phyloP scores from a whole-genome alignment of 2,888 invertebrate species.

The Scaptomyza flava region DNA sequence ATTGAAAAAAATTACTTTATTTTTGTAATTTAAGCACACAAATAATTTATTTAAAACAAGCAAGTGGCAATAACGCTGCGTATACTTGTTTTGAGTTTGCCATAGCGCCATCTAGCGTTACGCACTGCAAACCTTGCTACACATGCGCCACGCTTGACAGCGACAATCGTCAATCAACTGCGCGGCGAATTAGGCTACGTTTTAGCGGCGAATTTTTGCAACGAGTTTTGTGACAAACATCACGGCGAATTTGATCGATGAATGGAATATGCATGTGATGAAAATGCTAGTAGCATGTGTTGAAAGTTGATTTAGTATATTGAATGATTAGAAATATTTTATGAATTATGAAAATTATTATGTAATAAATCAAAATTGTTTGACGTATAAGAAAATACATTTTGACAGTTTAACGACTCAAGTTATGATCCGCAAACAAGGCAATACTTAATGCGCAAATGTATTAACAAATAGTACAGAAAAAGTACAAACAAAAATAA shows the following conservation, averaged over 20 bases:
- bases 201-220: not conserved
- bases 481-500: no score
- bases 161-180: constrained; percentile 7
- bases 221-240: not conserved
- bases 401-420: constrained; percentile 37
- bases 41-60: constrained; percentile 9
- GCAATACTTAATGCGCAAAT: constrained; percentile 29
- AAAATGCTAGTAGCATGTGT: not conserved
- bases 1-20: constrained; percentile 32
- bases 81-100: constrained; percentile 32
- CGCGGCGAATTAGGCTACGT: constrained; percentile 26
- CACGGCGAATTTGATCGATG: constrained; percentile 14
- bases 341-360: no score
- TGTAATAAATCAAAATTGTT: not conserved
- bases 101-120: constrained; percentile 45
- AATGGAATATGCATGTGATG: not conserved
- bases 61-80: constrained; percentile 31
- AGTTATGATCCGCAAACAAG: constrained; percentile 20
- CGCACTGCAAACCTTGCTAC: not conserved
- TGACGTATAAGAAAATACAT: constrained; percentile 8
- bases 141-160: constrained; percentile 27
- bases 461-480: not conserved
- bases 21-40: constrained; percentile 19
- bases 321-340: not conserved
- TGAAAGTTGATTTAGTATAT: not conserved